These are phyloP conservation scores for Drosophila carrolli DNA, from an alignment of 1,140 invertebrate genomes.

Conservation along the genomic window DNA sequence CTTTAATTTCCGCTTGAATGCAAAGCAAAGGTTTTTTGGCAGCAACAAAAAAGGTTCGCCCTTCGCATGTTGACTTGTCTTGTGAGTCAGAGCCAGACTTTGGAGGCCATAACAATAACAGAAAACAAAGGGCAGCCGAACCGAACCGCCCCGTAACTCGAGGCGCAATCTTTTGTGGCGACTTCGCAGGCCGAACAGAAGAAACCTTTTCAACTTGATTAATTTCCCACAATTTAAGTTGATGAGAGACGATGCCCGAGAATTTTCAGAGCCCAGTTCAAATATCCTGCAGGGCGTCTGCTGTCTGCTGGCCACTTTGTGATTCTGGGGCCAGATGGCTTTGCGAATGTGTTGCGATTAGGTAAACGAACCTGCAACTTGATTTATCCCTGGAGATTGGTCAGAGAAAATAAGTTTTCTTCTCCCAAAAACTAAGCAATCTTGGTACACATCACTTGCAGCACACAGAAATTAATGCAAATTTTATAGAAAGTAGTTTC, in stretches of 20 bases:
- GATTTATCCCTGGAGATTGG: conserved; percentile 61
- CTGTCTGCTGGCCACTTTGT: conserved; percentile 52
- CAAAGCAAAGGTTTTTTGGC: conserved; percentile 71
- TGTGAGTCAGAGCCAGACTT: conserved; percentile 51
- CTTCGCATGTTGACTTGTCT: conserved; percentile 67
- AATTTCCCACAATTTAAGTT: conserved; percentile 81
- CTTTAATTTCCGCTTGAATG: conserved; percentile 80
- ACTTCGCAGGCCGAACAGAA: conserved; percentile 29
- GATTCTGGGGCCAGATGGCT: conserved; percentile 45
- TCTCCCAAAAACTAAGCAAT: conserved; percentile 1
- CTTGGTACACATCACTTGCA: conserved; percentile 21
- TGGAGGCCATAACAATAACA: conserved; percentile 47
- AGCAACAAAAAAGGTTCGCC: conserved; percentile 49
- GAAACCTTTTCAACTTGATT: conserved; percentile 80
- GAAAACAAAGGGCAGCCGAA: conserved; percentile 56
- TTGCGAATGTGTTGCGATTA: conserved; percentile 74
- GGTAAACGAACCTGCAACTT: conserved; percentile 44
- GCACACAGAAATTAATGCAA: conserved; percentile 2
- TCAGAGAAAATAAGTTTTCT: conserved; percentile 17
- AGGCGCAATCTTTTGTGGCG: conserved; percentile 47
- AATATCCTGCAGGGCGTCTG: conserved; percentile 39
- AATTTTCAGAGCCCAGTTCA: conserved; percentile 44
- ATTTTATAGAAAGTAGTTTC: conserved; percentile 4
- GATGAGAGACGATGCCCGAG: conserved; percentile 58
- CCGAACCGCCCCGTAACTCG: conserved; percentile 28